These are phyloP conservation scores for Erebia aethiops DNA, from an alignment of 2,888 invertebrate genomes.

Conservation along the genomic window DNA sequence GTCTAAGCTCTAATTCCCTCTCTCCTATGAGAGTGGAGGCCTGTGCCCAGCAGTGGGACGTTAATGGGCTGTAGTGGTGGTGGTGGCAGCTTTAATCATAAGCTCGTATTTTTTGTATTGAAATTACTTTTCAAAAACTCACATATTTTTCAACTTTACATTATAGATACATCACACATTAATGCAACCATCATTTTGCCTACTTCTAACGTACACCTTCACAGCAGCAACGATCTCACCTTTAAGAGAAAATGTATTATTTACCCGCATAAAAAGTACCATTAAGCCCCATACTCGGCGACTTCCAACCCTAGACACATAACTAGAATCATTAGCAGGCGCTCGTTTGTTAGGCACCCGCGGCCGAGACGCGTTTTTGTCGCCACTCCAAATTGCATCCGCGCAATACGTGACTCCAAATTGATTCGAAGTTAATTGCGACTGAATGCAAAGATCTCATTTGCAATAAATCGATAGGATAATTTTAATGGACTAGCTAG, in stretches of 20 bases:
- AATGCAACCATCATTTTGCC: not conserved
- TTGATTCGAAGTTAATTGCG: slow-evolving; percentile 78
- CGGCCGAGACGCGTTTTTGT: slow-evolving; percentile 79
- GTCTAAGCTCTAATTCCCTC: too few relatives aligned
- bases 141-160: too few relatives aligned
- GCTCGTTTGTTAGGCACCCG: slow-evolving; percentile 80
- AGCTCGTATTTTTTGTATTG: too few relatives aligned
- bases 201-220: not conserved
- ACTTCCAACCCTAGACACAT: slow-evolving; percentile 49
- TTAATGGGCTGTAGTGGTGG: too few relatives aligned
- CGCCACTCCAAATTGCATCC: slow-evolving; percentile 79
- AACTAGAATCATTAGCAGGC: slow-evolving; percentile 78
- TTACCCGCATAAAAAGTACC: slow-evolving; percentile 15
- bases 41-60: too few relatives aligned
- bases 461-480: slow-evolving; percentile 11
- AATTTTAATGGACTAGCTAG: slow-evolving; percentile 2
- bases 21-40: too few relatives aligned
- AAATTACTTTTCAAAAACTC: too few relatives aligned
- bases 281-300: slow-evolving; percentile 21
- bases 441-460: slow-evolving; percentile 31
- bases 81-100: too few relatives aligned
- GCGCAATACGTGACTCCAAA: slow-evolving; percentile 76
- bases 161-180: not conserved
- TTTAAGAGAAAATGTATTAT: slow-evolving; percentile 21
- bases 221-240: not conserved